phyloP scores from a whole-genome alignment of 2,888 invertebrate genomes.

The Muschampia plurimacula region DNA sequence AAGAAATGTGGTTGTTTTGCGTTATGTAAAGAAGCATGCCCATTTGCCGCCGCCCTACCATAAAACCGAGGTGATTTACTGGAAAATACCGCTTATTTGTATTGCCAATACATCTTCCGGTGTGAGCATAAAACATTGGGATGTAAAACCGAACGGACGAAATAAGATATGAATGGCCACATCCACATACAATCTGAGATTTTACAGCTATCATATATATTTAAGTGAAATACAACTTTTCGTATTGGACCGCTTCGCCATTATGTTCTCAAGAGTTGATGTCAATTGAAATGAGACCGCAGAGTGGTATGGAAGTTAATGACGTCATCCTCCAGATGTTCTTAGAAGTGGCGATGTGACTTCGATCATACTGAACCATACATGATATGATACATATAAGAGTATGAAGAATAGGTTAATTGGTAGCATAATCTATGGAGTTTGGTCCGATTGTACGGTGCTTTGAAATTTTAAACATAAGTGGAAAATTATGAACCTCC shows the following conservation, averaged over 20 bases:
- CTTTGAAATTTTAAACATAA: not conserved
- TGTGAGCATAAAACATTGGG: slow-evolving; percentile 66
- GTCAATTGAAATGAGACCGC: slow-evolving; percentile 3
- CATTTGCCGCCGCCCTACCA: slow-evolving; percentile 60
- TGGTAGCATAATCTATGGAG: no score
- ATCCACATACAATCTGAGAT: slow-evolving; percentile 66
- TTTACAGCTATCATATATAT: slow-evolving; percentile 70
- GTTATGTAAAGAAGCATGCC: slow-evolving; percentile 62
- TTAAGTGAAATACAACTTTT: slow-evolving; percentile 65
- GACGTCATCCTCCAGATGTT: not conserved
- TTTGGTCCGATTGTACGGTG: no score
- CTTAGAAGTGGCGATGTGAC: not conserved
- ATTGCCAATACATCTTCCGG: slow-evolving; percentile 69
- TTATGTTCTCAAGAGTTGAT: slow-evolving; percentile 44
- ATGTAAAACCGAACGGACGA: slow-evolving; percentile 72
- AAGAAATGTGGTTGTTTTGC: slow-evolving; percentile 66
- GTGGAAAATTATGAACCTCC: no score
- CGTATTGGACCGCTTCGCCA: slow-evolving; percentile 63
- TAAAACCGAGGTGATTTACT: slow-evolving; percentile 69
- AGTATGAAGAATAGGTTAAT: not conserved
- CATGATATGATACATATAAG: not conserved
- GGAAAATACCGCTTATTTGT: slow-evolving; percentile 75
- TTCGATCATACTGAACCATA: not conserved
- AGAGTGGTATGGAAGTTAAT: not conserved
- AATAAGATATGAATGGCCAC: slow-evolving; percentile 73